Evolutionary conservation across 2,888 invertebrate species (phyloP).

Genomic region (Dioctria rufipes): DNA sequence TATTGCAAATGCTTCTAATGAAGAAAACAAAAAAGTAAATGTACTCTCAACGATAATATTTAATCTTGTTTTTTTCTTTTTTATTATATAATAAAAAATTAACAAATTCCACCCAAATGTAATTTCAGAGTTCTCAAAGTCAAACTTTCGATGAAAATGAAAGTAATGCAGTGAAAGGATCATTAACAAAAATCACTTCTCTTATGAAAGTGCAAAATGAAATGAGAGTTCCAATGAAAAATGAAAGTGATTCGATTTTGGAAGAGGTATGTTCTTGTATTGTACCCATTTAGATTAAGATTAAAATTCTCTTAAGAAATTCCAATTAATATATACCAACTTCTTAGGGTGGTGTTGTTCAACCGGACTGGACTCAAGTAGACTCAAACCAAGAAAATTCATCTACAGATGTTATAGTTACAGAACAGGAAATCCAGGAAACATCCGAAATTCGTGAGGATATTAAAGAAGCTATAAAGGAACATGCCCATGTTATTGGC

Average conservation of each 20-base stretch:
- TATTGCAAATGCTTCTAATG: too few relatives aligned
- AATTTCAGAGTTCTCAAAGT: too few relatives aligned
- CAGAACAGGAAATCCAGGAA: slow-evolving; percentile 61
- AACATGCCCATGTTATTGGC: slow-evolving; percentile 58
- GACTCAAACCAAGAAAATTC: slow-evolving; percentile 52
- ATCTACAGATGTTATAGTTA: slow-evolving; percentile 63
- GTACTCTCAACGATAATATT: too few relatives aligned
- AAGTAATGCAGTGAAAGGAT: too few relatives aligned
- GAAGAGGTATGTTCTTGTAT: not conserved
- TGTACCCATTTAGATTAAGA: not conserved
- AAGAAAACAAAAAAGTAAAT: too few relatives aligned
- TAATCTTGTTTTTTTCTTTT: too few relatives aligned
- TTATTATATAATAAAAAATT: too few relatives aligned
- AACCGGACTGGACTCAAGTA: slow-evolving; percentile 65
- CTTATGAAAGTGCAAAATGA: not conserved
- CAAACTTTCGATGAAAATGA: too few relatives aligned
- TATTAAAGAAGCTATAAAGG: slow-evolving; percentile 62
- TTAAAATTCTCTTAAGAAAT: not conserved
- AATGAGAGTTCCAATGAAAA: not conserved
- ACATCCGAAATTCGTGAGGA: slow-evolving; percentile 65
- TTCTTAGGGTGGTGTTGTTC: slow-evolving; percentile 64
- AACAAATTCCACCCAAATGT: too few relatives aligned
- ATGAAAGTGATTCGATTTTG: not conserved
- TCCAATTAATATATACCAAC: not conserved
- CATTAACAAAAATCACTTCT: too few relatives aligned